phyloP scores from a whole-genome alignment of 2,113 vertebrate species.

The Campylomormyrus tamandua region DNA sequence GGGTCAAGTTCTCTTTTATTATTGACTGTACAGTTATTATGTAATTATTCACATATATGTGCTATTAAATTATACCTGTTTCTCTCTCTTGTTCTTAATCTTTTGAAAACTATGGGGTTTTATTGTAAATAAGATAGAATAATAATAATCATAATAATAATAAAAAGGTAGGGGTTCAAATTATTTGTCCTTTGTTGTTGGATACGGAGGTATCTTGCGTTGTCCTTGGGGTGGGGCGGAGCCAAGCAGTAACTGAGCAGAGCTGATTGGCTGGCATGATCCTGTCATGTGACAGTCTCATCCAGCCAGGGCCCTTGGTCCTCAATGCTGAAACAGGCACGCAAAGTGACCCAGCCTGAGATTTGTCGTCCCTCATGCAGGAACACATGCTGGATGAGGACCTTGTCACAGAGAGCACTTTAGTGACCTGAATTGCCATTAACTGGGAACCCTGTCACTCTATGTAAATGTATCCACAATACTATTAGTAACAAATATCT shows the following conservation, averaged over 20 bases:
- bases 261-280: neutral
- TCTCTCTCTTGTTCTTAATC: neutral
- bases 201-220: neutral
- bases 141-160: neutral
- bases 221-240: neutral
- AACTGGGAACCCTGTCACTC: conserved; percentile 55
- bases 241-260: neutral
- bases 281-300: neutral
- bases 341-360: neutral
- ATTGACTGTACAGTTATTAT: neutral
- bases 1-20: neutral
- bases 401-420: conserved; percentile 45
- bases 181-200: neutral
- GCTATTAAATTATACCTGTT: neutral
- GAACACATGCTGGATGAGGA: neutral
- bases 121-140: neutral
- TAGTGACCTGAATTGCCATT: conserved; percentile 61
- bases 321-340: neutral
- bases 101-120: neutral
- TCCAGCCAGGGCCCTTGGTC: neutral
- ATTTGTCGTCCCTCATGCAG: neutral
- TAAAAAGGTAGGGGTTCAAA: neutral
- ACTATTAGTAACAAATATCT: neutral
- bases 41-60: neutral
- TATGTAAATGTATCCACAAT: conserved; percentile 8